These are phyloP conservation scores for Sciaenops ocellatus DNA, from an alignment of 2,797 vertebrate species.

Conservation along the genomic window DNA sequence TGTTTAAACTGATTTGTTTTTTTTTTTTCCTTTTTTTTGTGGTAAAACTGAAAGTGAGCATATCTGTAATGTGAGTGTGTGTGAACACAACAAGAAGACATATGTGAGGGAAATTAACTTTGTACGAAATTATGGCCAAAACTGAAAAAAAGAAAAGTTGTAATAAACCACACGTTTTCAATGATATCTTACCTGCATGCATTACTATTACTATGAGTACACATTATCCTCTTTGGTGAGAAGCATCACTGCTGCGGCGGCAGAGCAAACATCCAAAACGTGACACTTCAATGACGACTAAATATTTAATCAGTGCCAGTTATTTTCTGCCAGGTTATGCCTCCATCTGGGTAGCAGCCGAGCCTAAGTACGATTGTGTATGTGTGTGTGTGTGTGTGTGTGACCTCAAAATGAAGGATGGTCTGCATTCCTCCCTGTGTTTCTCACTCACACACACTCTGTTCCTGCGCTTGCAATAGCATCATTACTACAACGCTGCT, in stretches of 20 bases:
- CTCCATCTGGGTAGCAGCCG: slow-evolving; percentile 83
- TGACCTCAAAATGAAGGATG: slow-evolving; percentile 63
- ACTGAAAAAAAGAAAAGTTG: background rate
- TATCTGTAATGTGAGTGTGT: background rate
- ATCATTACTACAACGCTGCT: slow-evolving; percentile 31
- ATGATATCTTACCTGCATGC: slow-evolving; percentile 8
- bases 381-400: slow-evolving; percentile 13
- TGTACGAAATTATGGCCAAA: background rate
- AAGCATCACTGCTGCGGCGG: slow-evolving; percentile 42
- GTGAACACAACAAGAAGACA: background rate
- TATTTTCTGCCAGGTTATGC: slow-evolving; percentile 73
- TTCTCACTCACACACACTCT: slow-evolving; percentile 33
- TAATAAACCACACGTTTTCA: background rate
- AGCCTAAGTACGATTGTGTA: slow-evolving; percentile 34
- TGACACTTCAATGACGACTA: slow-evolving; percentile 67
- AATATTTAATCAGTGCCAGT: slow-evolving; percentile 76
- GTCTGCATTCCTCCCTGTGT: slow-evolving; percentile 58
- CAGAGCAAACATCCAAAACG: slow-evolving; percentile 50
- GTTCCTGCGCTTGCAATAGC: slow-evolving; percentile 37
- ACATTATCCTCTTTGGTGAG: slow-evolving; percentile 34
- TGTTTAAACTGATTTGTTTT: too few relatives aligned
- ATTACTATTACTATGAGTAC: slow-evolving; percentile 18
- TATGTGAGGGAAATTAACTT: background rate
- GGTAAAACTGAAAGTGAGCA: background rate
- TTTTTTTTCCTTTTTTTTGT: too few relatives aligned